Evolutionary conservation across 2,888 invertebrate species (phyloP).

Genomic region (Nephrocerus scutellatus): DNA sequence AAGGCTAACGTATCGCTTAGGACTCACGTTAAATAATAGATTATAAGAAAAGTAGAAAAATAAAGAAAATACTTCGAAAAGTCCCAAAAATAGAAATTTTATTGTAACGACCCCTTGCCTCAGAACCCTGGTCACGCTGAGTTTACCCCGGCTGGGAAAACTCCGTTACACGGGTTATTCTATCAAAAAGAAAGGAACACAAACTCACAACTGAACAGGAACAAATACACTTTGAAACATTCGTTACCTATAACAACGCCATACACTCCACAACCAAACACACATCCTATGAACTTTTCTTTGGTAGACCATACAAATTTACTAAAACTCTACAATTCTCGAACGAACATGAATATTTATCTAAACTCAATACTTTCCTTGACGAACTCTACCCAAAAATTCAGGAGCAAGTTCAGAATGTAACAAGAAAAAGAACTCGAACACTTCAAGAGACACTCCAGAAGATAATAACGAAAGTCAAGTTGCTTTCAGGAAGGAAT

Average conservation of each 20-base stretch:
- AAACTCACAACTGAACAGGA: slow-evolving; percentile 6
- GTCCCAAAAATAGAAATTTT: no score
- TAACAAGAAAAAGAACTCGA: neutral
- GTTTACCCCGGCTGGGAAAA: no score
- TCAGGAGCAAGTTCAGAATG: slow-evolving; percentile 1
- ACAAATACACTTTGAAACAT: slow-evolving; percentile 9
- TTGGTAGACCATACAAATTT: slow-evolving; percentile 6
- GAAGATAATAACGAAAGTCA: slow-evolving; percentile 5
- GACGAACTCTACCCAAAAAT: slow-evolving; percentile 8
- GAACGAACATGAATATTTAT: slow-evolving; percentile 7
- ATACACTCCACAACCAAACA: slow-evolving; percentile 14
- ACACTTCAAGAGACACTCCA: slow-evolving; percentile 6
- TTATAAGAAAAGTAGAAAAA: no score
- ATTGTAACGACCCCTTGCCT: no score
- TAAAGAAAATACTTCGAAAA: no score
- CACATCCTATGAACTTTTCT: slow-evolving; percentile 10
- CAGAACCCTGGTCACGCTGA: no score
- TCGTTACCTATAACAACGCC: slow-evolving; percentile 13
- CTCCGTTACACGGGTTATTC: slow-evolving; percentile 16
- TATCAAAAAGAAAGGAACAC: slow-evolving; percentile 2
- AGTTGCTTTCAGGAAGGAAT: slow-evolving; percentile 14
- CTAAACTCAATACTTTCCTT: slow-evolving; percentile 11
- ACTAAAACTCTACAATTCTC: slow-evolving; percentile 2
- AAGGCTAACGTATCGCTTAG: no score
- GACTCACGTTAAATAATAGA: no score